Base-by-base conservation (phyloP, 2,888 invertebrate species). In the Dicyrtoma fusca region DNA sequence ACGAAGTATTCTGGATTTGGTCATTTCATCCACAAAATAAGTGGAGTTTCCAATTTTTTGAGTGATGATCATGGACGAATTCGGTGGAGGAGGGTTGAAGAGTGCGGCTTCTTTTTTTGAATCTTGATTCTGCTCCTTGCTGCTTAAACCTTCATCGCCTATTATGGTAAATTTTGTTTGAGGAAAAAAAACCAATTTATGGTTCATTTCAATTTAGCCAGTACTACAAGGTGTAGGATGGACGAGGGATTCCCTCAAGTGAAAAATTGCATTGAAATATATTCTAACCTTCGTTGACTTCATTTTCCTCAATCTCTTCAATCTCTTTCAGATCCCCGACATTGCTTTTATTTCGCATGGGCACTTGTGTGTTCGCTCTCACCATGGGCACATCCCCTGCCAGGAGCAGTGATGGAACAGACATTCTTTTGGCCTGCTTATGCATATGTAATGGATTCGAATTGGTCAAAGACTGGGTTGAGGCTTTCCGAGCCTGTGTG, bases 1-100 rank as follows among this genome's bases (percentile, higher is more conserved):
- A 17, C 87, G 81, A 1, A 87, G 86, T 23, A 85, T 76, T 59
- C 77, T 74, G 0, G 81, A 80, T 45, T 74, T 73, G 10, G 79
- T 72, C 74, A 81, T 74, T 53, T 77, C 78, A 62, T 77, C 75
- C n/a, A 78, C 71, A 47, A 64, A 71, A 1, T 75, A 55, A 57
- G 69, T 76, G 1, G 79, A 77, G 47, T 73, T 77, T 1, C 79
- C 79, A 62, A 79, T 76, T 42, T 65, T 71, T 57, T 64, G 53
- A 42, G 44, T 21, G 13, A 55, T 68, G 8, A 55, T 68, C 34
- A 61, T 8, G n/a, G 61, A 42, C 2, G 42, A 14, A n/a, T n/a
- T n/a, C 14, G 34, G 19, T 26, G 68, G 21, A 44, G 63, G 63
- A 63, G 63, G 14, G 45, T n/a, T n/a, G n/a, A 68, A 23, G 34